Evolutionary conservation across 2,113 vertebrate genomes (phyloP).

Genomic region (Pungitius pungitius): DNA sequence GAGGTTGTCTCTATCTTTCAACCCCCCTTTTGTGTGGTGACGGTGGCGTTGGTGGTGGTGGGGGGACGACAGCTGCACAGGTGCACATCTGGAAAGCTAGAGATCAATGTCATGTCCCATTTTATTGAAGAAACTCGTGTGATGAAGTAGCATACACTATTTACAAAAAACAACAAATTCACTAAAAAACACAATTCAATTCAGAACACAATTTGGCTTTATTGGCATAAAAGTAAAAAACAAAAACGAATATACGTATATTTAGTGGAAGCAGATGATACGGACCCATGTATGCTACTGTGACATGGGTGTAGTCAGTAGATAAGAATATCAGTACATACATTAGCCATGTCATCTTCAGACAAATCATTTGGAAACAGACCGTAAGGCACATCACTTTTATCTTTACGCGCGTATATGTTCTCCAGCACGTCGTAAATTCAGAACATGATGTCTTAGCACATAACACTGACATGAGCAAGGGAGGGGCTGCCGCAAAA

Average conservation of each 20-base stretch:
- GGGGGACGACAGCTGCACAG: background rate
- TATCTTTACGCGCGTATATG: conserved; percentile 2
- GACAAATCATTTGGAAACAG: conserved; percentile 10
- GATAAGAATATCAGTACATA: conserved; percentile 16
- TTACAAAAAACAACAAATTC: background rate
- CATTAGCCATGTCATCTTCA: conserved; percentile 2
- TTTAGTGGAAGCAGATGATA: background rate
- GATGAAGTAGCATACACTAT: background rate
- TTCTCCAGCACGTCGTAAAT: conserved; percentile 12
- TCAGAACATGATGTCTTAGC: conserved; percentile 58
- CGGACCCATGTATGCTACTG: background rate
- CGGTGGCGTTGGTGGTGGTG: background rate
- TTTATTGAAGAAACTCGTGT: background rate
- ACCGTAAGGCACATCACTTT: background rate
- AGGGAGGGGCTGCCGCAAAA: conserved; percentile 76
- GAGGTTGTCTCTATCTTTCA: background rate
- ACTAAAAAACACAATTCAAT: background rate
- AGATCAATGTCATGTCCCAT: background rate
- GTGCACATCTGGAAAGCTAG: conserved; percentile 15
- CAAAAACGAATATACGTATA: background rate
- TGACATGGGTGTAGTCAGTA: conserved; percentile 8
- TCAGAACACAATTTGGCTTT: background rate
- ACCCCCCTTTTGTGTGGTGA: background rate
- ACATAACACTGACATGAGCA: conserved; percentile 52
- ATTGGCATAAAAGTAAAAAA: background rate